These are phyloP conservation scores for Octodonta nipae DNA, from an alignment of 2,888 invertebrate species.

Conservation along the genomic window DNA sequence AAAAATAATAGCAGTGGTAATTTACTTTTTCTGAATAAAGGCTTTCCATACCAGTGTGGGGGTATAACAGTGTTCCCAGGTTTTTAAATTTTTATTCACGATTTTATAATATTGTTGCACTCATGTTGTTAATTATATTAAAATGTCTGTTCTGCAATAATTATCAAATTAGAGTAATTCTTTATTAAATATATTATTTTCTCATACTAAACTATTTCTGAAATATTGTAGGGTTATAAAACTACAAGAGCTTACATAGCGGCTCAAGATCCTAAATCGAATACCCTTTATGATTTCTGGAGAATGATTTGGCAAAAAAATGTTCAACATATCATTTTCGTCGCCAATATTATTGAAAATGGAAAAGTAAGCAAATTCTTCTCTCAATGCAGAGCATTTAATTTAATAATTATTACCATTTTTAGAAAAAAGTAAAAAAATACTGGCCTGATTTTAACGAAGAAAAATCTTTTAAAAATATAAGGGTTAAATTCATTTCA, in stretches of 20 bases:
- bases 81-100: no score
- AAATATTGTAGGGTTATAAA: conserved; percentile 32
- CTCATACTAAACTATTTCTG: no score
- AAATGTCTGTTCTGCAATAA: no score
- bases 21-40: no score
- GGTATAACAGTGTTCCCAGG: no score
- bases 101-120: no score
- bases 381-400: neutral
- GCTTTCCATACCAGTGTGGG: no score
- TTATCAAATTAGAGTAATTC: no score
- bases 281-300: conserved; percentile 32
- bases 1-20: no score
- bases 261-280: conserved; percentile 30
- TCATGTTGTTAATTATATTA: no score
- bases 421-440: conserved; percentile 38
- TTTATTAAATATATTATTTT: no score
- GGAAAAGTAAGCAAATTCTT: conserved; percentile 35
- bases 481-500: conserved; percentile 27
- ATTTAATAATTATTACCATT: conserved; percentile 7
- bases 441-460: conserved; percentile 40
- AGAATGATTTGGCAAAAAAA: conserved; percentile 38
- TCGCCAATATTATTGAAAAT: conserved; percentile 38
- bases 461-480: conserved; percentile 27
- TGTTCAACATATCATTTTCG: conserved; percentile 37
- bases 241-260: conserved; percentile 29